Base-by-base conservation (phyloP, 2,113 vertebrate species). In the Trematomus loennbergii region DNA sequence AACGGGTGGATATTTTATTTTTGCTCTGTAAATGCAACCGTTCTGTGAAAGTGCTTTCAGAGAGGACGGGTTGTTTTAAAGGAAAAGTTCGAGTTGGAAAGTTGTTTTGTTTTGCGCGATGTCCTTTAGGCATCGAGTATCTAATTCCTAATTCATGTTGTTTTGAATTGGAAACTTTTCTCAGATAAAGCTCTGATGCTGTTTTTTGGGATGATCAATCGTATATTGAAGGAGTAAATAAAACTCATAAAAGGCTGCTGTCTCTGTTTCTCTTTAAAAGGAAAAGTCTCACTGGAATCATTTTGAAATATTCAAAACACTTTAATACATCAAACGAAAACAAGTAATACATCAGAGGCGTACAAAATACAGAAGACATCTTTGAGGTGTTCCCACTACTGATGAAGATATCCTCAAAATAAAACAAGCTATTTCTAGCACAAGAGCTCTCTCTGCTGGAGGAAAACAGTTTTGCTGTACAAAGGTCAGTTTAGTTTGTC, bases 21-120 rank as follows among this genome's bases (percentile, higher is more conserved):
- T 83, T 78, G 73, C 88, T 85, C 91, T 96, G 93, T 96, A 95
- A 96, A 96, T 94, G 94, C 94, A 93, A 83, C 91, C 88, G 86
- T 87, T 88, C 13, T 78, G 79, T 91, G 69, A 72, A 88, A 74
- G 68, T 57, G 36, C 65, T 54, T 78, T 46, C 25, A 73, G 66
- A 64, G n/a, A 50, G 43, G 76, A 52, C 12, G n/a, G 13, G 40
- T 13, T 46, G 49, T 81, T 71, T 54, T 17, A n/a, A 62, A 50
- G 65, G 57, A 53, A 33, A 83, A 68, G 69, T 76, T 46, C 77
- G 16, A 76, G 75, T 49, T 64, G 25, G 43, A 62, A 63, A 53
- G 55, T 7, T 70, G 20, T 68, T 68, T 63, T 10, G 12, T 45
- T 61, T 69, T 48, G 73, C 70, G 58, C 63, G 49, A 61, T 29